Conservation (phyloP, 2,797 vertebrate species). For the Melanotaenia parkinsoni region DNA sequence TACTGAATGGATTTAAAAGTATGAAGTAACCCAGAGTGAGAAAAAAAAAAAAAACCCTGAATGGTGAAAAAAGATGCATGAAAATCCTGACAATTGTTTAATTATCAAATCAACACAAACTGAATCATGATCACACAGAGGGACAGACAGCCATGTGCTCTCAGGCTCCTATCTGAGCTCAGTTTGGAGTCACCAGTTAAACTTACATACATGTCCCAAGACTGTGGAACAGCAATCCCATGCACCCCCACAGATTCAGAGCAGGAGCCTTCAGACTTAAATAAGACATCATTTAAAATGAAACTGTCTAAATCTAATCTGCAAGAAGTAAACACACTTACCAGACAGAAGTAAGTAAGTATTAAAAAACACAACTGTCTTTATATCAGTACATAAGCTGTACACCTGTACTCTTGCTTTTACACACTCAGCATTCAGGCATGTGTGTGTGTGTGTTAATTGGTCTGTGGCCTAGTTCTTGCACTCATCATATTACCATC, state of each 20-base stretch:
- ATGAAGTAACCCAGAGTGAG: too few relatives aligned
- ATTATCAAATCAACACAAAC: too few relatives aligned
- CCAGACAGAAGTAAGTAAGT: background rate
- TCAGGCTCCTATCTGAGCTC: too few relatives aligned
- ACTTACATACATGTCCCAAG: too few relatives aligned
- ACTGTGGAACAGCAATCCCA: too few relatives aligned
- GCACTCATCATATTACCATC: conserved; percentile 33
- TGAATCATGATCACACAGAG: too few relatives aligned
- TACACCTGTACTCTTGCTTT: background rate
- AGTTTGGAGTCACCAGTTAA: too few relatives aligned
- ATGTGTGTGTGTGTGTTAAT: conserved; percentile 26
- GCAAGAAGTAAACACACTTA: background rate
- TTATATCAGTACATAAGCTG: background rate
- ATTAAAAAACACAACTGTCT: background rate
- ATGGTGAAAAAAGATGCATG: too few relatives aligned
- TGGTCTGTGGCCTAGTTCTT: conserved; percentile 19
- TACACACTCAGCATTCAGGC: background rate
- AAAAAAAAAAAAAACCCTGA: too few relatives aligned
- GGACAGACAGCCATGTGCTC: too few relatives aligned
- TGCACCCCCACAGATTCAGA: background rate
- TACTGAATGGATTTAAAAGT: too few relatives aligned
- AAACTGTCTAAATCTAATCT: background rate
- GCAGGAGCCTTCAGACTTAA: background rate
- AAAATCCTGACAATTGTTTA: too few relatives aligned
- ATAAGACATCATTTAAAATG: background rate